phyloP scores from a whole-genome alignment of 2,888 invertebrate species.

The Idaea dimidiata region DNA sequence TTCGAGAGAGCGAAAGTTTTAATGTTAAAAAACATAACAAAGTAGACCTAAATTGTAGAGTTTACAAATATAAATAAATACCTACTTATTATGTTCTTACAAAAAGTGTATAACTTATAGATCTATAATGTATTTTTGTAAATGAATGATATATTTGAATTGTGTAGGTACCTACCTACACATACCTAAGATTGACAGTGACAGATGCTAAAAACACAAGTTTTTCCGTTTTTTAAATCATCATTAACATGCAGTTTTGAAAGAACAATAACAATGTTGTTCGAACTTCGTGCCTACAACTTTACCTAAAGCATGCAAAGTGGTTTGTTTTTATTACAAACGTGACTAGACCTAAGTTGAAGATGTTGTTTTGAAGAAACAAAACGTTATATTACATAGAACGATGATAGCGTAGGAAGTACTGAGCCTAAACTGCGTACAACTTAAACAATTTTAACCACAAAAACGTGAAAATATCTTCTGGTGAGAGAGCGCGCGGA shows the following conservation, averaged over 20 bases:
- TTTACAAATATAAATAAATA: too few relatives aligned
- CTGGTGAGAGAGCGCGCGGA: background rate
- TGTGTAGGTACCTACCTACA: background rate
- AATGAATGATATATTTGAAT: too few relatives aligned
- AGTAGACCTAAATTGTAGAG: too few relatives aligned
- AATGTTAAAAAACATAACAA: too few relatives aligned
- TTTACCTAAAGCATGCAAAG: conserved; percentile 5
- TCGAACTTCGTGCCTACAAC: background rate
- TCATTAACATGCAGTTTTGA: background rate
- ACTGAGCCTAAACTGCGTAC: background rate
- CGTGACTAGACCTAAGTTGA: background rate
- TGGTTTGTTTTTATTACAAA: conserved; percentile 11
- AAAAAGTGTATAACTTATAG: too few relatives aligned
- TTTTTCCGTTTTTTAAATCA: background rate
- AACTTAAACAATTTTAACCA: background rate
- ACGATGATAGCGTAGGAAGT: background rate
- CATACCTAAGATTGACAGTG: background rate
- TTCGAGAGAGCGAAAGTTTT: too few relatives aligned
- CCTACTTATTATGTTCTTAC: too few relatives aligned
- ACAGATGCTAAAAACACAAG: background rate
- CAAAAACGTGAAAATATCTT: background rate
- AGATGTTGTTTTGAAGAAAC: background rate
- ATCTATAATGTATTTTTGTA: too few relatives aligned
- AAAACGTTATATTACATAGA: background rate
- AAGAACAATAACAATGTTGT: background rate